Percentiles rank a stretch among this genome's conserved stretches.
phyloP scores from a whole-genome alignment of 2,888 invertebrate species.

The Stegana nigrithorax region DNA sequence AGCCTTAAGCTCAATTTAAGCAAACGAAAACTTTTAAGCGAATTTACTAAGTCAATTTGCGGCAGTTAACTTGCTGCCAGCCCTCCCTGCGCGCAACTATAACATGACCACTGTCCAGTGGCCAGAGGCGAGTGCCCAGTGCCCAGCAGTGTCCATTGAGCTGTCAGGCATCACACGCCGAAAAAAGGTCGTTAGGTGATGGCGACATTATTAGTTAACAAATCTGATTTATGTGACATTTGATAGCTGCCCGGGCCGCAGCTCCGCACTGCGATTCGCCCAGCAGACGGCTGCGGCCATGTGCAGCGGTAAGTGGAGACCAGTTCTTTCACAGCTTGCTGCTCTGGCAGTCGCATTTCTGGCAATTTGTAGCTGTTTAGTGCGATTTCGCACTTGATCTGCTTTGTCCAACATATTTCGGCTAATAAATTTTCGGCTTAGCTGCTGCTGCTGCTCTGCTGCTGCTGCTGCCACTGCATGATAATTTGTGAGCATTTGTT shows the following conservation, averaged over 20 bases:
- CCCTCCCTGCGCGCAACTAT: too few relatives aligned
- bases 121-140: too few relatives aligned
- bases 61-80: background rate
- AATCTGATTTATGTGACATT: slow-evolving; percentile 62
- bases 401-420: slow-evolving; percentile 23
- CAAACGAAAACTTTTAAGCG: slow-evolving; percentile 20
- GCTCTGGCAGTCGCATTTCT: slow-evolving; percentile 48
- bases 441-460: slow-evolving; percentile 25
- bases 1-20: slow-evolving; percentile 42
- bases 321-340: slow-evolving; percentile 20
- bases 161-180: too few relatives aligned
- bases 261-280: background rate
- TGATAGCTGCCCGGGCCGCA: slow-evolving; percentile 43
- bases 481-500: slow-evolving; percentile 49
- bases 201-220: slow-evolving; percentile 48
- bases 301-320: background rate
- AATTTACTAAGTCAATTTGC: slow-evolving; percentile 22
- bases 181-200: background rate
- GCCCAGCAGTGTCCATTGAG: too few relatives aligned
- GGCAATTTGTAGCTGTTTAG: slow-evolving; percentile 38
- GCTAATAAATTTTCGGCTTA: slow-evolving; percentile 47
- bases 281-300: slow-evolving; percentile 8
- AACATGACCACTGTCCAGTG: too few relatives aligned
- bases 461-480: too few relatives aligned
- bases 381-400: background rate